phyloP scores from a whole-genome alignment of 2,888 invertebrate species.

The Tenthredo mesomela region DNA sequence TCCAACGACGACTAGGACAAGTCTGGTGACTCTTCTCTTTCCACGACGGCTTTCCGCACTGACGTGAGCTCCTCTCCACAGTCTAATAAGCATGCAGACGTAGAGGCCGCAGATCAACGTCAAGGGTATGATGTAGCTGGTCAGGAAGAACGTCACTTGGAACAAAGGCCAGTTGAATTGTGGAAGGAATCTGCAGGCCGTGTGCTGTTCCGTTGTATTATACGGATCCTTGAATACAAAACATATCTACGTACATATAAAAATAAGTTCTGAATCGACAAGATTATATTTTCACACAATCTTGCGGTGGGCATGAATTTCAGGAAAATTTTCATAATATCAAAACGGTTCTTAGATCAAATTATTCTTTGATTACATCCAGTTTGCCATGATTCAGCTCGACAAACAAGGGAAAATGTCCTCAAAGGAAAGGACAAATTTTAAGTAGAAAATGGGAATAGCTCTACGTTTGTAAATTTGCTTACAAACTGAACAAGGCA shows the following conservation, averaged over 20 bases:
- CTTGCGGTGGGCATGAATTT: not conserved
- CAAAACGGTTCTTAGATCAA: not conserved
- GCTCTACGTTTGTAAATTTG: not conserved
- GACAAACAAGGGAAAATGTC: not conserved
- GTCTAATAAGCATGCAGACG: conserved; percentile 91
- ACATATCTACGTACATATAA: conserved; percentile 63
- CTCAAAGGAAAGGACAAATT: not conserved
- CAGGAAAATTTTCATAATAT: not conserved
- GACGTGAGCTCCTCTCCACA: conserved; percentile 92
- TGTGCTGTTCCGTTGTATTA: conserved; percentile 61
- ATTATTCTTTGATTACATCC: not conserved
- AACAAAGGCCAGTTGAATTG: conserved; percentile 79
- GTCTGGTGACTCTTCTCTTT: conserved; percentile 93
- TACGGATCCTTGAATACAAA: conserved; percentile 67
- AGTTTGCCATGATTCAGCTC: not conserved
- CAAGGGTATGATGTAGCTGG: conserved; percentile 93
- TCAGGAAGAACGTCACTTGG: conserved; percentile 91
- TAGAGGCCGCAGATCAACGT: conserved; percentile 93
- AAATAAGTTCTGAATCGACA: conserved; percentile 25
- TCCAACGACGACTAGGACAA: conserved; percentile 94
- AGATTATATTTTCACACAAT: not conserved
- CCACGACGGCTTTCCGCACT: conserved; percentile 91
- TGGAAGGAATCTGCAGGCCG: conserved; percentile 71
- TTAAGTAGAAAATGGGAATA: not conserved
- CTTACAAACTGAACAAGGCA: too few relatives aligned